Base-by-base conservation (phyloP, 2,797 vertebrate species). In the Lutjanus argentimaculatus region DNA sequence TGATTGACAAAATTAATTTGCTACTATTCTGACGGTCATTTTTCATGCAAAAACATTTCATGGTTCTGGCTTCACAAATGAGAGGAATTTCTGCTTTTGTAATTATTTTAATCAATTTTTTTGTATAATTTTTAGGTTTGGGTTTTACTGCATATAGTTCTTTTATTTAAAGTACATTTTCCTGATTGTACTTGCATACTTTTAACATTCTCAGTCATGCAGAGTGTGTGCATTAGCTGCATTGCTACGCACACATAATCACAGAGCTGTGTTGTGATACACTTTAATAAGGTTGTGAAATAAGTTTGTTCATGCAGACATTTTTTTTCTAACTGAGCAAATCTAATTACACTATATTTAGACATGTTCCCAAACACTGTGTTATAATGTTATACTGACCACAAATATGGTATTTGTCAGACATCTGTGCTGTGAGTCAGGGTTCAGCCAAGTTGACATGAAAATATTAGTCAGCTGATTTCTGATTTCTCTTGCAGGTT, bases 151-250 rank as follows among this genome's bases (percentile, higher is more conserved):
- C 30, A 36, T 36, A 3, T 36, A 36, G 30, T 36, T 36, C 30
- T 36, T 25, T 36, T 36, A 36, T 3, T 36, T 36, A 36, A 36
- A 36, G 30, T 36, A 36, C 30, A 36, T 36, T 36, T 36, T 36
- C 30, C 30, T 36, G 30, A 36, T 36, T 36, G 30, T 36, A 36
- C 6, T 36, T 36, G 6, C 30, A 36, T 36, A 36, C 30, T 36
- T 36, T 36, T 36, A 36, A 36, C 30, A 36, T 36, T 36, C 25
- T 25, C 25, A 25, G 3, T 25, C 25, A 25, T 25, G 25, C 25
- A 25, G 25, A 86, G 72, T 51, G 19, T 19, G 80, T 89, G 82
- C 85, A 78, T 79, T 83, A 85, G 88, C 89, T 92, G 91, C 85
- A 86, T 93, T 89, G 84, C 87, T 92, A 45, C 30, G 46, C 16